Evolutionary conservation across 2,888 invertebrate genomes (phyloP).

Genomic region (Ferrisia virgata): DNA sequence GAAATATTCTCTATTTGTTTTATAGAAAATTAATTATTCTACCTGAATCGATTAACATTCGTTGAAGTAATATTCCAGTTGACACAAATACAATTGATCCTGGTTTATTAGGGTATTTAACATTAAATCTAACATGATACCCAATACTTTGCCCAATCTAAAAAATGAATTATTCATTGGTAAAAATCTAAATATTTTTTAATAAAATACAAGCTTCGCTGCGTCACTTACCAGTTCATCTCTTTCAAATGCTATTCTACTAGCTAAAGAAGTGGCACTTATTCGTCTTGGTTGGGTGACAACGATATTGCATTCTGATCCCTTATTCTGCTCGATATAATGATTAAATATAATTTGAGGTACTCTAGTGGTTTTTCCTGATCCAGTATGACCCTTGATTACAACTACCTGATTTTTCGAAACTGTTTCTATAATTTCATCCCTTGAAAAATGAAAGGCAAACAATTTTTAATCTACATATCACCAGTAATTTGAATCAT

Average conservation of each 20-base stretch:
- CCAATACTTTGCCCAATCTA: conserved; percentile 65
- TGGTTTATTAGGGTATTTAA: conserved; percentile 57
- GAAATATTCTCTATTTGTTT: background rate
- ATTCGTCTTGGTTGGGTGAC: conserved; percentile 68
- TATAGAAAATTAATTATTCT: background rate
- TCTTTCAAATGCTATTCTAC: conserved; percentile 64
- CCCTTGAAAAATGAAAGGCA: conserved; percentile 51
- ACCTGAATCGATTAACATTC: conserved; percentile 54
- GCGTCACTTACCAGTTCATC: conserved; percentile 59
- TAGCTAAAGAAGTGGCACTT: conserved; percentile 66
- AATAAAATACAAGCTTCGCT: background rate
- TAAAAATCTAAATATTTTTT: conserved; percentile 7
- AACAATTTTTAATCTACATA: background rate
- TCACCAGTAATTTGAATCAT: background rate
- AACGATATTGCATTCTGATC: conserved; percentile 59
- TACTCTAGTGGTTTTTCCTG: conserved; percentile 70
- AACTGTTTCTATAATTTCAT: conserved; percentile 58
- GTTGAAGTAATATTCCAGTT: conserved; percentile 61
- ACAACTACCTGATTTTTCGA: conserved; percentile 59
- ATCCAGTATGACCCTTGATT: conserved; percentile 69
- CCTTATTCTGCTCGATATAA: conserved; percentile 54
- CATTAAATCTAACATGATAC: conserved; percentile 63
- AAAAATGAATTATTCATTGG: conserved; percentile 5
- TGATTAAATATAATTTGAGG: conserved; percentile 63
- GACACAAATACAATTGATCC: conserved; percentile 69